phyloP scores from a whole-genome alignment of 2,113 vertebrate species.

The Pachycephala philippinensis region DNA sequence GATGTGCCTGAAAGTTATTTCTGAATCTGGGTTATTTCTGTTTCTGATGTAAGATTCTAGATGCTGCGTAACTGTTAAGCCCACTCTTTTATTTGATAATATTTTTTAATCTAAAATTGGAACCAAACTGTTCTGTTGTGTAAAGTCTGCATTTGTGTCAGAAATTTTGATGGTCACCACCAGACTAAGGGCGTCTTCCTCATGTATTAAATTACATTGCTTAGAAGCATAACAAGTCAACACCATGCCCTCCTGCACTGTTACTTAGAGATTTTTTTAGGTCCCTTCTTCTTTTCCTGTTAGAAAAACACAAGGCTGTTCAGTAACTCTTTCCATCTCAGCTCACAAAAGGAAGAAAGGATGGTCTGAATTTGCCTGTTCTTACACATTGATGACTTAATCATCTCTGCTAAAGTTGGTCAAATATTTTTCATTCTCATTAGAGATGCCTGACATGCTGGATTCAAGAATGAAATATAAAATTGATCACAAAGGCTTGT shows the following conservation, averaged over 20 bases:
- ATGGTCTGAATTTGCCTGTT: background rate
- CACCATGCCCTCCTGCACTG: slow-evolving; percentile 1
- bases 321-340: background rate
- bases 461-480: background rate
- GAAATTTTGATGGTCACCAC: slow-evolving; percentile 51
- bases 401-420: background rate
- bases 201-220: slow-evolving; percentile 50
- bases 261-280: slow-evolving; percentile 13
- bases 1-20: slow-evolving; percentile 69
- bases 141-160: slow-evolving; percentile 28
- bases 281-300: background rate
- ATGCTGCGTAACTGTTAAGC: slow-evolving; percentile 35
- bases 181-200: slow-evolving; percentile 29
- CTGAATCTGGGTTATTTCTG: slow-evolving; percentile 66
- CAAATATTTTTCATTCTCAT: background rate
- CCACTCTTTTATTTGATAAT: slow-evolving; percentile 54
- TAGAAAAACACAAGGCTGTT: background rate
- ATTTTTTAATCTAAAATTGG: slow-evolving; percentile 28
- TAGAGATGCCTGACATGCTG: background rate
- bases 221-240: slow-evolving; percentile 27
- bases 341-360: background rate
- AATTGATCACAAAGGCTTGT: background rate
- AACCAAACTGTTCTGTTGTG: slow-evolving; percentile 20
- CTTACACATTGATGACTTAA: background rate
- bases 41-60: slow-evolving; percentile 56